These are phyloP conservation scores for Philotrypesis tridentata DNA, from an alignment of 1,140 invertebrate genomes.

Conservation along the genomic window DNA sequence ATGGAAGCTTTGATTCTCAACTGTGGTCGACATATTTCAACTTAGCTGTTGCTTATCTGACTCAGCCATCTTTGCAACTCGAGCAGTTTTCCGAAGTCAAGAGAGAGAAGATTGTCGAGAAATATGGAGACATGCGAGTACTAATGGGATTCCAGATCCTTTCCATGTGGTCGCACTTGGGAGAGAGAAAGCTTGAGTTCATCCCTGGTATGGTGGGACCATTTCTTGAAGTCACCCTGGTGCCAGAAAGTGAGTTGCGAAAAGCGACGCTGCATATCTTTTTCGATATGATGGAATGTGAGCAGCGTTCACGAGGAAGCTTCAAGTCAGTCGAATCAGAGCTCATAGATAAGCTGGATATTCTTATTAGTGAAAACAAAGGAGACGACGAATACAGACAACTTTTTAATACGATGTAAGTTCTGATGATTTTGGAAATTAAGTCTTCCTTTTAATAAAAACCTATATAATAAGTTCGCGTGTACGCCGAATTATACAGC, in stretches of 20 bases:
- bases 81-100: conserved; percentile 89
- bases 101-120: conserved; percentile 84
- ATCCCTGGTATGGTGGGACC: conserved; percentile 95
- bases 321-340: conserved; percentile 94
- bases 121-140: conserved; percentile 93
- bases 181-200: conserved; percentile 88
- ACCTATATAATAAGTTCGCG: not conserved
- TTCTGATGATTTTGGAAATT: conserved; percentile 57
- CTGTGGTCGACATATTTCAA: conserved; percentile 94
- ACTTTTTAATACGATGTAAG: conserved; percentile 95
- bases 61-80: conserved; percentile 89
- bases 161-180: conserved; percentile 94
- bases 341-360: conserved; percentile 94
- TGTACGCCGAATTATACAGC: not conserved
- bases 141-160: conserved; percentile 95
- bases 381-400: conserved; percentile 94
- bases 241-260: conserved; percentile 90
- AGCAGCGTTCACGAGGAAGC: conserved; percentile 86
- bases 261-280: conserved; percentile 95
- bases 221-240: conserved; percentile 94
- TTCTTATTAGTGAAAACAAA: conserved; percentile 93
- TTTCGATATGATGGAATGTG: conserved; percentile 98
- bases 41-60: conserved; percentile 89
- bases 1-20: conserved; percentile 77
- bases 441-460: conserved; percentile 14